Evolutionary conservation across 2,888 invertebrate genomes (phyloP).

Genomic region (Cryptosula pallasiana): DNA sequence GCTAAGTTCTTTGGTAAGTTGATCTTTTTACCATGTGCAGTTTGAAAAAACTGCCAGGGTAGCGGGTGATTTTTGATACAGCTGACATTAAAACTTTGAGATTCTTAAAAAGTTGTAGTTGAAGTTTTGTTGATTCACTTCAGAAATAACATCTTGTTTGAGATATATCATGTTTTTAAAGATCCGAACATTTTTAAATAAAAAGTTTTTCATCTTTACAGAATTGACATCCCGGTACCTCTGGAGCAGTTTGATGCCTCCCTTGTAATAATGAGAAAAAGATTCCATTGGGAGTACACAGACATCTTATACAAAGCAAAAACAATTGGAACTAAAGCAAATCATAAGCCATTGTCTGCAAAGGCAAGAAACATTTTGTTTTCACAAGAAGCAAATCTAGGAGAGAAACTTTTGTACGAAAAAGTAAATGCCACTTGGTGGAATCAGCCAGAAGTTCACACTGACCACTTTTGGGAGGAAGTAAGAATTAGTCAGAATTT

Average conservation of each 20-base stretch:
- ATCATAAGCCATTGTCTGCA: not conserved
- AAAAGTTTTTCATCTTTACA: not conserved
- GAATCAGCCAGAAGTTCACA: not conserved
- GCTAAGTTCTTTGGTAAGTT: no score
- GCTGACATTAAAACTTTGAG: no score
- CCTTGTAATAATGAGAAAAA: not conserved
- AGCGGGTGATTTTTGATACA: no score
- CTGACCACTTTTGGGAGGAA: not conserved
- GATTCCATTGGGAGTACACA: constrained; percentile 15
- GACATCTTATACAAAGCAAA: not conserved
- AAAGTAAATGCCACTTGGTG: not conserved
- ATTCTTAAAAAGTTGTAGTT: no score
- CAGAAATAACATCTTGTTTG: no score
- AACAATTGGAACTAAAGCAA: not conserved
- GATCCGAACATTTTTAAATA: no score
- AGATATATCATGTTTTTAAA: no score
- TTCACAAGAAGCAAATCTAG: not conserved
- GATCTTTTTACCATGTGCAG: no score
- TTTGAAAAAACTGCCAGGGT: no score
- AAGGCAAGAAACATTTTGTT: not conserved
- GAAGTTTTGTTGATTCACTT: no score
- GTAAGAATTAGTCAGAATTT: no score
- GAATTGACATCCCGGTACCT: not conserved
- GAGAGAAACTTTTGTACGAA: not conserved
- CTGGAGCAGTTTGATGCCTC: constrained; percentile 7